phyloP scores from a whole-genome alignment of 2,888 invertebrate species.

The Strigamia maritima region DNA sequence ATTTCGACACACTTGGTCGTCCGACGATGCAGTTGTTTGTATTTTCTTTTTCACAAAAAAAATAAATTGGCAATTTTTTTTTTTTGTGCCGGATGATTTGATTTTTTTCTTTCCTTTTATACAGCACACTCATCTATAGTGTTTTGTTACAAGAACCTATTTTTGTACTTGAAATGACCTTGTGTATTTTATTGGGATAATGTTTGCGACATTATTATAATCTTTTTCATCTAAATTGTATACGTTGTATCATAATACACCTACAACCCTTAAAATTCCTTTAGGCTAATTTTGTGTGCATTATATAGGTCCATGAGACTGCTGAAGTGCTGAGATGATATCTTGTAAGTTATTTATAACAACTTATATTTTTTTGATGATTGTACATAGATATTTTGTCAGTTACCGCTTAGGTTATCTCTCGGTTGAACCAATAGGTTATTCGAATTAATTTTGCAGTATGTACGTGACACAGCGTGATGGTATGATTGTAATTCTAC shows the following conservation, averaged over 20 bases:
- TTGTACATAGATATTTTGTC: neutral
- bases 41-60: too few species aligned
- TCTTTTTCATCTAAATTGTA: neutral
- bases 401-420: neutral
- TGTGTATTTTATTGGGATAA: neutral
- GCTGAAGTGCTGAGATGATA: neutral
- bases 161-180: neutral
- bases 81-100: neutral
- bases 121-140: too few species aligned
- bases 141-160: too few species aligned
- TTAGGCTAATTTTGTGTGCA: neutral
- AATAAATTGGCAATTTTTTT: too few species aligned
- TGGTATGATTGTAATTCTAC: neutral
- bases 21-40: too few species aligned
- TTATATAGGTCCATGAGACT: neutral
- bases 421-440: neutral
- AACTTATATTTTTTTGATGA: neutral
- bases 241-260: neutral
- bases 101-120: neutral
- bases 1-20: too few species aligned
- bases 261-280: neutral
- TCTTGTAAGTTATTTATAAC: neutral
- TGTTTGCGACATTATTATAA: neutral
- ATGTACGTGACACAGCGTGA: neutral
- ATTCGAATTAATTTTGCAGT: neutral